Conservation (phyloP, 1,140 invertebrate genomes). For the Cydia splendana region DNA sequence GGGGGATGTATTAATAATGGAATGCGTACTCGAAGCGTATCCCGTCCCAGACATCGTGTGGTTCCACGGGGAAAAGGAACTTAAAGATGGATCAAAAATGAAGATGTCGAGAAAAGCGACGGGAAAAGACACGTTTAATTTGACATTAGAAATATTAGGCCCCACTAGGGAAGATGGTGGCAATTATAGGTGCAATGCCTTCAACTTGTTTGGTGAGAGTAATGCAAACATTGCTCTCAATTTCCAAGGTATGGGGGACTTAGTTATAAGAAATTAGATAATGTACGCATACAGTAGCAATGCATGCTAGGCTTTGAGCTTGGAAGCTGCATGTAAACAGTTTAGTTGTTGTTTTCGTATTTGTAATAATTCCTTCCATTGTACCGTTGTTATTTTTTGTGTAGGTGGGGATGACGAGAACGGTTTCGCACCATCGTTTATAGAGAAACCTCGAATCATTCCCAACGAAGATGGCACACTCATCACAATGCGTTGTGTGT, state of each 20-base stretch:
- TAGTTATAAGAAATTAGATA: conserved; percentile 30
- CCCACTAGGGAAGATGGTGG: conserved; percentile 97
- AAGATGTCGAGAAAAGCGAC: conserved; percentile 92
- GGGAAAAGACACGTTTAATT: conserved; percentile 93
- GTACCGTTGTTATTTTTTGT: conserved; percentile 38
- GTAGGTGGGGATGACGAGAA: conserved; percentile 93
- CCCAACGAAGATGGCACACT: conserved; percentile 97
- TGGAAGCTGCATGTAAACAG: conserved; percentile 62
- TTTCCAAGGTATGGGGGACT: conserved; percentile 91
- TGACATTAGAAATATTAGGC: conserved; percentile 95
- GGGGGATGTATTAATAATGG: conserved; percentile 96
- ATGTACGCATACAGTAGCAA: conserved; percentile 78
- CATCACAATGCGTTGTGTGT: conserved; percentile 97
- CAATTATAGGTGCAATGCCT: conserved; percentile 98
- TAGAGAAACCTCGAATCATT: conserved; percentile 98
- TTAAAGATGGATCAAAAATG: conserved; percentile 89
- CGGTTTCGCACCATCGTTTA: conserved; percentile 95
- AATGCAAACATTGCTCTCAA: conserved; percentile 99
- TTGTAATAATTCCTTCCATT: not conserved
- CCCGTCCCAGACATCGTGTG: conserved; percentile 97
- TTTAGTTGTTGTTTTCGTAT: not conserved
- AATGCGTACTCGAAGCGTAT: conserved; percentile 96
- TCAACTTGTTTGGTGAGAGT: conserved; percentile 98
- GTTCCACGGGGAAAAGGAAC: conserved; percentile 93
- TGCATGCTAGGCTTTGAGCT: conserved; percentile 68